Conservation (phyloP, 2,888 invertebrate species). For the Pseudococcus viburni region DNA sequence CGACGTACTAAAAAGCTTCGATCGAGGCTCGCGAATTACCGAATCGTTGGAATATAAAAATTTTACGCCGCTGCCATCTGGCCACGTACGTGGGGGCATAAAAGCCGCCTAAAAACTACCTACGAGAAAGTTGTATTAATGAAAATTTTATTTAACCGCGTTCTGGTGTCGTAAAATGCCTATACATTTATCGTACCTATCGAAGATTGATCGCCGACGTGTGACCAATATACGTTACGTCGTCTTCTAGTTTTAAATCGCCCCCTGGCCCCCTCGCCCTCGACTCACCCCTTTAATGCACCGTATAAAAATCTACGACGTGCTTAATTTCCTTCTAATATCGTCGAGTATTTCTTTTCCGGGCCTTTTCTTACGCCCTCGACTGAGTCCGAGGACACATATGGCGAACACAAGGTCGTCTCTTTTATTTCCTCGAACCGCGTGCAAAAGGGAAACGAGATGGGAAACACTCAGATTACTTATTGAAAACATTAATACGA, state of each 20-base stretch:
- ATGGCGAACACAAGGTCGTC: background rate
- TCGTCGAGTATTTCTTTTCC: background rate
- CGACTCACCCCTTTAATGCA: background rate
- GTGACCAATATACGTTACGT: conserved; percentile 6
- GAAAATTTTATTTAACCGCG: conserved; percentile 10
- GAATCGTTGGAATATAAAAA: background rate
- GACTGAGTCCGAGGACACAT: too few relatives aligned
- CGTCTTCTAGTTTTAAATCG: background rate
- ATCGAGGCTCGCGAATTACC: background rate
- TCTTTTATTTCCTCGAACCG: background rate
- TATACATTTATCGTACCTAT: background rate
- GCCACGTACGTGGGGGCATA: background rate
- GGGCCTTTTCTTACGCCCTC: too few relatives aligned
- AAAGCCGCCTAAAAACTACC: background rate
- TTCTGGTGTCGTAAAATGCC: background rate
- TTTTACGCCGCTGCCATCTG: background rate
- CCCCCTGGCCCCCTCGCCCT: too few relatives aligned
- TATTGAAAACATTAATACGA: background rate
- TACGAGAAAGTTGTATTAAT: background rate
- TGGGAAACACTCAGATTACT: background rate
- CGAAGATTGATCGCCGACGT: conserved; percentile 4
- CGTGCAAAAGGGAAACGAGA: background rate
- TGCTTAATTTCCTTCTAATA: conserved; percentile 2
- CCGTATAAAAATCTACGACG: conserved; percentile 9
- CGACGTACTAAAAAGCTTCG: too few relatives aligned